phyloP scores from a whole-genome alignment of 2,113 vertebrate species.

The Procapra przewalskii region DNA sequence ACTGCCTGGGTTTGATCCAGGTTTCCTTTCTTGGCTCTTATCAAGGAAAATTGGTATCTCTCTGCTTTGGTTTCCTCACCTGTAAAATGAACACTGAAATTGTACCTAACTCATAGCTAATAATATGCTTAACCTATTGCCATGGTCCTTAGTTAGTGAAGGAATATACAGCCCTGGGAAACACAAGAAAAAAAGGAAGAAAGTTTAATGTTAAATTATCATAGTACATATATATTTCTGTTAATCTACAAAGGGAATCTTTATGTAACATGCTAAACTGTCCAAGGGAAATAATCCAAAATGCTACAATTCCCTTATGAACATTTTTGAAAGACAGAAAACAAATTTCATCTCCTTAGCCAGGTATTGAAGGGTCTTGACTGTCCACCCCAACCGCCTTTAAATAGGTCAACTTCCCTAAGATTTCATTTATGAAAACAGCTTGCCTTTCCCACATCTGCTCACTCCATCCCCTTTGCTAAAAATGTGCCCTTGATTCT shows the following conservation, averaged over 20 bases:
- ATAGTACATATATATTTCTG: not conserved
- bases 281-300: conserved; percentile 6
- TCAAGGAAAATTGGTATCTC: not conserved
- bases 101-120: conserved; percentile 21
- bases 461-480: not conserved
- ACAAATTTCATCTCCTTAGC: not conserved
- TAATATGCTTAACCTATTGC: not conserved
- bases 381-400: not conserved
- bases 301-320: not conserved
- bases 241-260: not conserved
- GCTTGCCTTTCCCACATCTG: not conserved
- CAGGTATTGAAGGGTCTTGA: not conserved
- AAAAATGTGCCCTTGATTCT: not conserved
- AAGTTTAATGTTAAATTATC: not conserved
- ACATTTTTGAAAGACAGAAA: conserved; percentile 29
- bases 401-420: not conserved
- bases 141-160: not conserved
- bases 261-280: not conserved
- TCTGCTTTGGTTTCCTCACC: conserved; percentile 17
- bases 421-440: conserved; percentile 10
- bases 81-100: conserved; percentile 39
- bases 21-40: not conserved
- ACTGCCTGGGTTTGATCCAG: not conserved
- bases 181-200: not conserved
- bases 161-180: not conserved